Conservation (phyloP, 1,140 invertebrate species). For the Zaprionus inermis region DNA sequence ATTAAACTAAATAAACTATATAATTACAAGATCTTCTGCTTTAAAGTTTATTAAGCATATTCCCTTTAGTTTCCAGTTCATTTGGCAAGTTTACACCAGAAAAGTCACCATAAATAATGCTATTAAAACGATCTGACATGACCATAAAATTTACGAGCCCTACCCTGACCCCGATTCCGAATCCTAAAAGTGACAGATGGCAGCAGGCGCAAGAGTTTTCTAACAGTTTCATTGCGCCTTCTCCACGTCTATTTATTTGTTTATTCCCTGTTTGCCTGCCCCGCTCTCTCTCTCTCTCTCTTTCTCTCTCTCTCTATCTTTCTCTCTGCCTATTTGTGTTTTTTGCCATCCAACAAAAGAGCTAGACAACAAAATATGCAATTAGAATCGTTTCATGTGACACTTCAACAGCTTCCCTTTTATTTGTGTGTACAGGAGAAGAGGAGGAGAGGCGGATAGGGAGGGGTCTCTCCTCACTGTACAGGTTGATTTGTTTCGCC, state of each 20-base stretch:
- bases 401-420: constrained; percentile 42
- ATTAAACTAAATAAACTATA: too few relatives aligned
- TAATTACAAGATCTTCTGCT: too few relatives aligned
- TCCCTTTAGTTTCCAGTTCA: neutral
- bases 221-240: constrained; percentile 5
- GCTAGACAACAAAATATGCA: constrained; percentile 60
- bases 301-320: neutral
- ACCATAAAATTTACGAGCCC: neutral
- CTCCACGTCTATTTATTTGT: constrained; percentile 27
- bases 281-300: neutral
- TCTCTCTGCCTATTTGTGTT: neutral
- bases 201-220: neutral
- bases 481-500: constrained; percentile 31
- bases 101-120: neutral
- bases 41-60: neutral
- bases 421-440: neutral
- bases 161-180: neutral
- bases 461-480: neutral
- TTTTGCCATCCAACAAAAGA: constrained; percentile 6
- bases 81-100: neutral
- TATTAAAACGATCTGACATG: neutral
- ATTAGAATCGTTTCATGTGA: constrained; percentile 77
- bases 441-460: neutral
- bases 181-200: neutral
- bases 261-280: neutral